Percentiles rank a stretch among this genome's conserved stretches.
These are phyloP conservation scores for Micromussa lordhowensis DNA, from an alignment of 92 coral and sea anemone genomes.

Conservation along the genomic window DNA sequence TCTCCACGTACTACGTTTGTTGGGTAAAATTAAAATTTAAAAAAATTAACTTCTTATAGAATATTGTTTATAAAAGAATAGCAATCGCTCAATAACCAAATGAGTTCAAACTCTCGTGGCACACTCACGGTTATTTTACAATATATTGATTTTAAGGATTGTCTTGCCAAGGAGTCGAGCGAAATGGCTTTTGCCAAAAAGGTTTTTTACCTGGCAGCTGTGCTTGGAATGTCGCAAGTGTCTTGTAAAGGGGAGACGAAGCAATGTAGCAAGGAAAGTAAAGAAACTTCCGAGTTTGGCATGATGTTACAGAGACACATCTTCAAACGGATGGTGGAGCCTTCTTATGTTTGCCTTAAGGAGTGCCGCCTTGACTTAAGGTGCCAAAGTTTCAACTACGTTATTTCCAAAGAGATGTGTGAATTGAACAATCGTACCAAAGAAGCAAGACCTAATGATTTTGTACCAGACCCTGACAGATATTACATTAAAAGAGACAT, in stretches of 20 bases:
- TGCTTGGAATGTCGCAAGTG: not conserved
- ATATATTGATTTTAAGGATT: too few species aligned
- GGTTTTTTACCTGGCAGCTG: not conserved
- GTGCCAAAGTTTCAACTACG: slow-evolving; percentile 42
- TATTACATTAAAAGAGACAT: slow-evolving; percentile 14
- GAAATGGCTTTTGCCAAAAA: not conserved
- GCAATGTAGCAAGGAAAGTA: not conserved
- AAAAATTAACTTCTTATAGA: too few species aligned
- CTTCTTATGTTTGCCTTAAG: not conserved
- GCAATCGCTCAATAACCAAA: too few species aligned
- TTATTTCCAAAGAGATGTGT: not conserved
- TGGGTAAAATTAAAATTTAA: too few species aligned
- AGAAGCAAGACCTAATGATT: slow-evolving; percentile 34
- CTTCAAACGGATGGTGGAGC: not conserved
- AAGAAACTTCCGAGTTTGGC: not conserved
- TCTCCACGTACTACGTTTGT: too few species aligned
- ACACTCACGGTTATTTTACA: too few species aligned
- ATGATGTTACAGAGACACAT: slow-evolving; percentile 24
- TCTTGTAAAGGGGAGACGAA: not conserved
- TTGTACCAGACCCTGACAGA: not conserved
- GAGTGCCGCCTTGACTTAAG: not conserved
- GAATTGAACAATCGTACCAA: slow-evolving; percentile 38
- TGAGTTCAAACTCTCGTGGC: too few species aligned
- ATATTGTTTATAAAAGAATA: too few species aligned
- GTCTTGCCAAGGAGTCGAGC: not conserved